These are phyloP conservation scores for Micromesistius poutassou DNA, from an alignment of 2,797 vertebrate species.

Conservation along the genomic window DNA sequence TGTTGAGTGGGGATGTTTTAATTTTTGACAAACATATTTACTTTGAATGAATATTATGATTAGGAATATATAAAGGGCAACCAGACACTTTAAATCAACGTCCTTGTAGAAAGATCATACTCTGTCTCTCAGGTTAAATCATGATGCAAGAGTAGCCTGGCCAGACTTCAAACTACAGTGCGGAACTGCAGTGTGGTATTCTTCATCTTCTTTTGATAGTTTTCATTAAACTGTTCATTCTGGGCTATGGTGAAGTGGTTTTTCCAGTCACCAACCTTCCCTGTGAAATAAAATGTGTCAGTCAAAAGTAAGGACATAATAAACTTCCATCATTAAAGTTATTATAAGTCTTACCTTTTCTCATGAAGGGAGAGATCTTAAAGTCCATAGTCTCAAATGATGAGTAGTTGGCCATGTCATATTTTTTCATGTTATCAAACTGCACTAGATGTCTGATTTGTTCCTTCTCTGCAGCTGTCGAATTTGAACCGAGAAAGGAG, in stretches of 20 bases:
- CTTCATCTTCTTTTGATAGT: slow-evolving; percentile 58
- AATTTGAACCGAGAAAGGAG: slow-evolving; percentile 71
- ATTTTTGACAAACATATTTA: not conserved
- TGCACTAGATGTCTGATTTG: slow-evolving; percentile 53
- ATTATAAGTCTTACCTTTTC: slow-evolving; percentile 75
- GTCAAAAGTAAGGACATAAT: not conserved
- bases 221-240: slow-evolving; percentile 59
- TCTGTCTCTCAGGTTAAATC: not conserved
- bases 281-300: slow-evolving; percentile 27
- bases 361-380: slow-evolving; percentile 80
- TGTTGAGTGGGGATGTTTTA: not conserved
- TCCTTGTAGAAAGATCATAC: not conserved
- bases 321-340: not conserved
- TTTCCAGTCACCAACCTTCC: slow-evolving; percentile 73
- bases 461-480: slow-evolving; percentile 62
- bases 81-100: not conserved
- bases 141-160: not conserved
- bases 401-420: slow-evolving; percentile 73
- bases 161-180: slow-evolving; percentile 24
- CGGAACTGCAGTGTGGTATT: slow-evolving; percentile 31
- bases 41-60: not conserved
- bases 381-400: slow-evolving; percentile 68
- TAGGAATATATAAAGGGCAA: not conserved
- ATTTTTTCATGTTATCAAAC: slow-evolving; percentile 78
- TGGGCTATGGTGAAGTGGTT: slow-evolving; percentile 62